These are phyloP conservation scores for Cremastinae sp. DNA, from an alignment of 2,888 invertebrate species.

Conservation along the genomic window DNA sequence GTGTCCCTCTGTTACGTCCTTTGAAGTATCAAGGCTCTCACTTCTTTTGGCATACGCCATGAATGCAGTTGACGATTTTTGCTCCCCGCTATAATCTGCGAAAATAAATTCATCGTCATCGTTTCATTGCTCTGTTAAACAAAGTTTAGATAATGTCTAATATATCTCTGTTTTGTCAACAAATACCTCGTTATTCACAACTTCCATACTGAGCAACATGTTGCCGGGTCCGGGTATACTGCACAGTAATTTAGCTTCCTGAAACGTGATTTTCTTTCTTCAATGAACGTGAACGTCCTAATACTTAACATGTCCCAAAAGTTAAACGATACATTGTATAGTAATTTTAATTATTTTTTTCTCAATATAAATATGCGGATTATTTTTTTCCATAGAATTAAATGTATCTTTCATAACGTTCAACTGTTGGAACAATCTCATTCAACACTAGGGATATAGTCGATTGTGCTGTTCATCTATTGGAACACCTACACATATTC, in stretches of 20 bases:
- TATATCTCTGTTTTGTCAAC: neutral
- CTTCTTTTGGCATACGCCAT: conserved; percentile 84
- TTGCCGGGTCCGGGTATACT: conserved; percentile 87
- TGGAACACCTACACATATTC: no score
- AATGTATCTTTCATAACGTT: no score
- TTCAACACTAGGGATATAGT: no score
- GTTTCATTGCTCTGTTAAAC: neutral
- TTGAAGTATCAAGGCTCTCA: conserved; percentile 69
- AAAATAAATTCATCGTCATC: conserved; percentile 55
- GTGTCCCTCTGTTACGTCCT: conserved; percentile 63
- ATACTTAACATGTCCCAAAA: no score
- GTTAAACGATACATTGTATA: no score
- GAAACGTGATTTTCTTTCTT: conserved; percentile 16
- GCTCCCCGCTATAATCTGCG: conserved; percentile 86
- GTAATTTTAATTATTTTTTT: no score
- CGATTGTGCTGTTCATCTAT: no score
- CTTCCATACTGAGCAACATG: conserved; percentile 87
- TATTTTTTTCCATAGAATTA: no score
- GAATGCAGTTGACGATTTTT: conserved; percentile 86
- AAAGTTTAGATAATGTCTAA: neutral
- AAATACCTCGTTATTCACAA: conserved; percentile 84
- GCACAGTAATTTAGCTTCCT: conserved; percentile 82
- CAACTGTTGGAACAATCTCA: no score
- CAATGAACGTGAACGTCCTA: no score
- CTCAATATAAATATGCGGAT: no score